phyloP scores from a whole-genome alignment of 2,888 invertebrate genomes.

The Noctua comes region DNA sequence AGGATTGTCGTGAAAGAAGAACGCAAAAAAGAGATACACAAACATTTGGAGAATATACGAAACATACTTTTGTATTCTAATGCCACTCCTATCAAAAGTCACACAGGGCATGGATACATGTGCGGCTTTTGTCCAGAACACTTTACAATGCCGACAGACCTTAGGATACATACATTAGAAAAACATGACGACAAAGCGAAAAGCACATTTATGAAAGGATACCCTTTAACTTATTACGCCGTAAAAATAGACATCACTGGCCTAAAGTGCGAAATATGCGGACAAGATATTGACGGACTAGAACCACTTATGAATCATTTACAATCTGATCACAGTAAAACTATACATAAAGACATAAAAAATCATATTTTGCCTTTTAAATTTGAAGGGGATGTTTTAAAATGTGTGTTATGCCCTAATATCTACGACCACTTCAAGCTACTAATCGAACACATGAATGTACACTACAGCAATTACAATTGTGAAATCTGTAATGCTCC shows the following conservation, averaged over 20 bases:
- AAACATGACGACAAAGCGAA: conserved; percentile 68
- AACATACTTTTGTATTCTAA: conserved; percentile 75
- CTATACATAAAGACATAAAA: conserved; percentile 55
- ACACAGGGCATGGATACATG: conserved; percentile 73
- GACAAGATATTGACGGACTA: conserved; percentile 41
- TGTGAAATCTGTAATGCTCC: conserved; percentile 72
- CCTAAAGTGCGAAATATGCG: conserved; percentile 54
- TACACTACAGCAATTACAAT: conserved; percentile 59
- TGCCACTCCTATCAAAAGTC: conserved; percentile 78
- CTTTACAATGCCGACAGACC: conserved; percentile 69
- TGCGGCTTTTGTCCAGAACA: conserved; percentile 76
- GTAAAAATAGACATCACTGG: conserved; percentile 62
- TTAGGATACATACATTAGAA: conserved; percentile 75
- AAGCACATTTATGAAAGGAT: conserved; percentile 70
- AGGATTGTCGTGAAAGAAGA: neutral
- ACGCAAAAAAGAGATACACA: conserved; percentile 44
- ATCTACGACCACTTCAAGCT: conserved; percentile 54
- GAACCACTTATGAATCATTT: conserved; percentile 49
- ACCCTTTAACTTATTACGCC: conserved; percentile 53
- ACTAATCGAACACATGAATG: conserved; percentile 63
- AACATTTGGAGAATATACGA: conserved; percentile 70
- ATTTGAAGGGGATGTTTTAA: conserved; percentile 51
- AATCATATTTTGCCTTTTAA: conserved; percentile 62
- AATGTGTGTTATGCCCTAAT: conserved; percentile 49
- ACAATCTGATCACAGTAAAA: conserved; percentile 39